Base-by-base conservation (phyloP, 2,888 invertebrate genomes). In the Ormia ochracea region DNA sequence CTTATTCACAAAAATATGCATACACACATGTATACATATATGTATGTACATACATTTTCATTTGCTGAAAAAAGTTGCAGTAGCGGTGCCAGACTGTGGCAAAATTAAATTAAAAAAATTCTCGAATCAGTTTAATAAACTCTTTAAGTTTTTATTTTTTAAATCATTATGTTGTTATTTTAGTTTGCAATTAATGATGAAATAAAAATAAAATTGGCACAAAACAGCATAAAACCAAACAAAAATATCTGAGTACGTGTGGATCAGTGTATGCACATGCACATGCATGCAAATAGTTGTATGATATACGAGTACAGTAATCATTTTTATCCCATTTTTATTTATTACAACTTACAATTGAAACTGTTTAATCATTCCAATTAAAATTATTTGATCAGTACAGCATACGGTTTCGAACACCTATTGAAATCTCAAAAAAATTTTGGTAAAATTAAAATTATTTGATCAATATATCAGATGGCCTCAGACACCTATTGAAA, bases 1-100 rank as follows among this genome's bases (percentile, higher is more conserved):
- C 21, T 36, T 56, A 59, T 38, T 41, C 9, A n/a, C 17, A 66
- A 38, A 58, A 12, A 61, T 43, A 66, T 66, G 7, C 14, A 31
- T 36, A 19, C 56, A 50, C 14, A 43, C 4, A 7, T 33, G 31
- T 54, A 12, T 45, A 10, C 23, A 5, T 12, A 12, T 3, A 17
- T 56, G 33, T 56, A 14, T 48, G 19, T 21, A 5, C 5, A 12
- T 17, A 23, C 28, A 12, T 36, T 33, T 36, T 7, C 17, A 48
- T 17, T 23, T 28, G 17, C 17, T 19, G 6, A 50, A 43, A n/a
- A 19, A 56, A 14, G 33, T 10, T 31, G 6, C 17, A 7, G 26
- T 23, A 33, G 54, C 17, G 75, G 45, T 80, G 80, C 75, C 75
- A 66, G 56, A 69, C 56, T 26, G 68, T 19, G 17, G 12, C 7